Evolutionary conservation across 2,113 vertebrate genomes (phyloP).

Genomic region (Progne subis): DNA sequence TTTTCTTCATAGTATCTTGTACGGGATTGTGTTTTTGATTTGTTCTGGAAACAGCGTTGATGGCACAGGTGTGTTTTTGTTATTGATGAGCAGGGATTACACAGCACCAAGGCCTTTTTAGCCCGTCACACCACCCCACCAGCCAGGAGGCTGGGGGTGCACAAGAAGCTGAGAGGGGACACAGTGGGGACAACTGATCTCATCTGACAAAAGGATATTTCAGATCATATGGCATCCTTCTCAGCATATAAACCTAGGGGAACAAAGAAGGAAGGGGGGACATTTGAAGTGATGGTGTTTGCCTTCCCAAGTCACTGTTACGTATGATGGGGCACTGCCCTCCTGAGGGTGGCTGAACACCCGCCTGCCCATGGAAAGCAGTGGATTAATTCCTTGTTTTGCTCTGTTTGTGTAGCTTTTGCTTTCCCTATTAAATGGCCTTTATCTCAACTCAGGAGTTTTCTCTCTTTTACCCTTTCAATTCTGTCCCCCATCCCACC

Average conservation of each 20-base stretch:
- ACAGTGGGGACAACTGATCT: neutral
- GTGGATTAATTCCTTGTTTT: neutral
- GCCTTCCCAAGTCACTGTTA: neutral
- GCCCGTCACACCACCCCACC: no score
- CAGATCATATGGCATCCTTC: neutral
- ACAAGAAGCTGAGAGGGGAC: neutral
- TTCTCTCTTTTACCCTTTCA: neutral
- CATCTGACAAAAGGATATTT: neutral
- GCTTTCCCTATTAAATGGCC: neutral
- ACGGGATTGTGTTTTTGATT: neutral
- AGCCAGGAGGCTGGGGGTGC: fast-evolving
- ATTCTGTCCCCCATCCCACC: neutral
- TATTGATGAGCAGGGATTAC: neutral
- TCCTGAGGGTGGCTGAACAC: neutral
- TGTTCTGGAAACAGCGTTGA: neutral
- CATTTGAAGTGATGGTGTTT: neutral
- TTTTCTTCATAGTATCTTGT: neutral
- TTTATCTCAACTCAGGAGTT: neutral
- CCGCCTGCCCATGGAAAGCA: neutral
- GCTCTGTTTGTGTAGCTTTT: neutral
- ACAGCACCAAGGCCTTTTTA: neutral
- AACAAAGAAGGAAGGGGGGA: neutral
- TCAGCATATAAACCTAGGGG: neutral
- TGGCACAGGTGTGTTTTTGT: fast-evolving
- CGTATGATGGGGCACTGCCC: neutral